These are phyloP conservation scores for Eupithecia insigniata DNA, from an alignment of 2,888 invertebrate species.

Conservation along the genomic window DNA sequence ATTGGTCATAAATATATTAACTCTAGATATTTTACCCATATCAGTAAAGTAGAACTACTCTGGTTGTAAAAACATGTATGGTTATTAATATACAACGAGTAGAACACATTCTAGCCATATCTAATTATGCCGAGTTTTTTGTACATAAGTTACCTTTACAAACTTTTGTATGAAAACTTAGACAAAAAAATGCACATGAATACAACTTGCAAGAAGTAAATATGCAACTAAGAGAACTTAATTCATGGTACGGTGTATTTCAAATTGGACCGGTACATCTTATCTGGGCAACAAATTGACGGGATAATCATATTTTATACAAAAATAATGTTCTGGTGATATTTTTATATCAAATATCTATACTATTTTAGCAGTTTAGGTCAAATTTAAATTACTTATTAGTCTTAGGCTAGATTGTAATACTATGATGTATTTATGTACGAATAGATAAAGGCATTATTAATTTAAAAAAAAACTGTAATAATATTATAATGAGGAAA, in stretches of 20 bases:
- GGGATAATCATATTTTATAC: neutral
- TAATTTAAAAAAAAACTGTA: too few relatives aligned
- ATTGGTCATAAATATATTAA: slow-evolving; percentile 68
- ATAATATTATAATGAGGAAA: too few relatives aligned
- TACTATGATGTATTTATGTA: too few relatives aligned
- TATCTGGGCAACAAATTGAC: neutral
- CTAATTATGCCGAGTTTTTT: slow-evolving; percentile 2
- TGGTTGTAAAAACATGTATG: neutral
- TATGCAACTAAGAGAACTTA: neutral
- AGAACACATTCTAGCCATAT: neutral
- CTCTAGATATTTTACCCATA: slow-evolving; percentile 52
- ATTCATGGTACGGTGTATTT: neutral
- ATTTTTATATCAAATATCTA: too few relatives aligned
- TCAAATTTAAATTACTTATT: too few relatives aligned
- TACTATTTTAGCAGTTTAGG: too few relatives aligned
- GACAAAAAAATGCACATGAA: neutral
- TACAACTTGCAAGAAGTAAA: neutral
- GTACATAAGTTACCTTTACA: neutral
- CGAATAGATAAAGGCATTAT: too few relatives aligned
- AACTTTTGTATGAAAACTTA: neutral
- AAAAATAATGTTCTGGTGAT: too few relatives aligned
- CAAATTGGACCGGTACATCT: neutral
- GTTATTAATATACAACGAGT: neutral
- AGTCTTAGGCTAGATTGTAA: too few relatives aligned
- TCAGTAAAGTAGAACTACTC: slow-evolving; percentile 19